Percentiles rank a stretch among this genome's conserved stretches.
Evolutionary conservation across 2,888 invertebrate genomes (phyloP).

Genomic region (Agrotis ipsilon): DNA sequence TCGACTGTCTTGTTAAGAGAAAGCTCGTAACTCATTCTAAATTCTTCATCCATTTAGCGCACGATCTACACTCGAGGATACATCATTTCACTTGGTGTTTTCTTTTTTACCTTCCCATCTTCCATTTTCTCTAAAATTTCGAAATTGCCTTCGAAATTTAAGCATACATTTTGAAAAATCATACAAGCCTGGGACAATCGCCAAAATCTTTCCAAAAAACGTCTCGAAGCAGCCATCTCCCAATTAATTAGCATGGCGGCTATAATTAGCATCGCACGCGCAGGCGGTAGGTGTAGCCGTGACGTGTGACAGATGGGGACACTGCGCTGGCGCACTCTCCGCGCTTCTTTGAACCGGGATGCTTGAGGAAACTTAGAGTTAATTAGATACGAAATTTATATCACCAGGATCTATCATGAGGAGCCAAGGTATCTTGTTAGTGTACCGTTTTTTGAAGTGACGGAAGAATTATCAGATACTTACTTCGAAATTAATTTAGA

Average conservation of each 20-base stretch:
- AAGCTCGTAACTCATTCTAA: conserved; percentile 57
- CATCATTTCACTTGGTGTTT: conserved; percentile 14
- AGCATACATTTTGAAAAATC: conserved; percentile 18
- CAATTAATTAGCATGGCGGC: conserved; percentile 84
- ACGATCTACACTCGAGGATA: conserved; percentile 25
- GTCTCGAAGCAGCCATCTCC: conserved; percentile 66
- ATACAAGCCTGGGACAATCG: conserved; percentile 27
- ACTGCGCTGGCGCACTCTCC: conserved; percentile 82
- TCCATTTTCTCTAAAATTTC: not conserved
- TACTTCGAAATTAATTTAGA: conserved; percentile 44
- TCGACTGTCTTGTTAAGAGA: conserved; percentile 57
- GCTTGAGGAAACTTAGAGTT: conserved; percentile 78
- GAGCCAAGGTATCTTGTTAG: conserved; percentile 57
- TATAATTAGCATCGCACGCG: conserved; percentile 82
- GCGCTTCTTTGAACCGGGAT: conserved; percentile 79
- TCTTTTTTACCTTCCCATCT: not conserved
- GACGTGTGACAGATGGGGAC: conserved; percentile 88
- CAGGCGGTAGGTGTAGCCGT: conserved; percentile 79
- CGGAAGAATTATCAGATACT: conserved; percentile 46
- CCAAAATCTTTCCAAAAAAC: conserved; percentile 62
- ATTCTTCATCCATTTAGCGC: conserved; percentile 52
- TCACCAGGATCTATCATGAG: conserved; percentile 70
- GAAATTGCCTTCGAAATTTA: not conserved
- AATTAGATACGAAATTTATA: conserved; percentile 86
- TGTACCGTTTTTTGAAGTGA: conserved; percentile 49